Conservation (phyloP, 2,888 invertebrate genomes). For the Conus canariensis region DNA sequence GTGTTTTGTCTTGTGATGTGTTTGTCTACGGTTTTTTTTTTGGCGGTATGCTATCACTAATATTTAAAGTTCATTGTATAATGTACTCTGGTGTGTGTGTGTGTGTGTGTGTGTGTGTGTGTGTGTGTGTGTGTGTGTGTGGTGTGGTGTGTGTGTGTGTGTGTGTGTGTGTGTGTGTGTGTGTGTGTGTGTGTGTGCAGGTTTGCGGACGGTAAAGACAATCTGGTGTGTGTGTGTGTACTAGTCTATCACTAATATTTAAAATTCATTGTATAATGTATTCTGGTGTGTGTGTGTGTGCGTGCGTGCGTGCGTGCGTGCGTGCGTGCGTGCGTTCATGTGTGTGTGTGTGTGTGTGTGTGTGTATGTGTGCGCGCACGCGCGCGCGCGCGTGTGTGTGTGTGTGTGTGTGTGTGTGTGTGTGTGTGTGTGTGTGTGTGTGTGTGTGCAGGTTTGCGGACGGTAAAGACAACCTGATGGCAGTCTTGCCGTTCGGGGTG, state of each 20-base stretch:
- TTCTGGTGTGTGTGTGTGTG: no score
- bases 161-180: not conserved
- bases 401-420: not conserved
- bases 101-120: no score
- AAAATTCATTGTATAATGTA: no score
- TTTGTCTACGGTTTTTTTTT: no score
- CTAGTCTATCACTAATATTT: no score
- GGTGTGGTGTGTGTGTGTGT: not conserved
- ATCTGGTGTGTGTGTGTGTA: not conserved
- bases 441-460: not conserved
- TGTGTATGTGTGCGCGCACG: not conserved
- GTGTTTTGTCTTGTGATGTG: no score
- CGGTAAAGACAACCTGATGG: not conserved
- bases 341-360: not conserved
- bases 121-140: no score
- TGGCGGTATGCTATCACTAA: no score
- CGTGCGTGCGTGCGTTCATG: not conserved
- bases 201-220: no score
- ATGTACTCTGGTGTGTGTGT: no score
- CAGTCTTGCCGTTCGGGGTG: constrained; percentile 19
- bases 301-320: not conserved
- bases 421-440: not conserved
- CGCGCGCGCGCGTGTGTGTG: not conserved
- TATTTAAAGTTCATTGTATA: no score
- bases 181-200: not conserved